Evolutionary conservation across 2,888 invertebrate species (phyloP).

Genomic region (Trachelus troglodyta): DNA sequence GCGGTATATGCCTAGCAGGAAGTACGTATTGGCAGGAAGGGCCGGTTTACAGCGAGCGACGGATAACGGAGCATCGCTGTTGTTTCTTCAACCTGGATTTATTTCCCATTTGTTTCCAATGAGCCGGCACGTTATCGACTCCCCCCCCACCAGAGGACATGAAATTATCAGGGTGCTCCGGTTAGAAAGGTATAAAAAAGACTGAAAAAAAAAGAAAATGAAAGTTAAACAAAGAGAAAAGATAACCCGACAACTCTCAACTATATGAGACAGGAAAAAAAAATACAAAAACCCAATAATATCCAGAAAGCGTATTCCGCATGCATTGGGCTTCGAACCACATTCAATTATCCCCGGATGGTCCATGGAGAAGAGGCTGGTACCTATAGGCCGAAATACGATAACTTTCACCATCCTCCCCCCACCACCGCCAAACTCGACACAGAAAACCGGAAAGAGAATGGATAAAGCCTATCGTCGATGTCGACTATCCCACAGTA

Average conservation of each 20-base stretch:
- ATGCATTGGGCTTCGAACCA: neutral
- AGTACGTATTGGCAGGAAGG: neutral
- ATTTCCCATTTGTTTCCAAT: neutral
- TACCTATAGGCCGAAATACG: neutral
- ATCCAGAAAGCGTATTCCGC: neutral
- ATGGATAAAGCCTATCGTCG: neutral
- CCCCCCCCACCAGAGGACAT: neutral
- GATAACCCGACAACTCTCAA: neutral
- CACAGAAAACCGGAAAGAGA: neutral
- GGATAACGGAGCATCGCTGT: neutral
- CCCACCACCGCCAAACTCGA: neutral
- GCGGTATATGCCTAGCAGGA: neutral
- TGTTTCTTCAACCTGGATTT: neutral
- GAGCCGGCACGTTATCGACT: neutral
- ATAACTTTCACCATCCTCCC: neutral
- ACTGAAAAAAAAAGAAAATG: neutral
- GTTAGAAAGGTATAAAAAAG: neutral
- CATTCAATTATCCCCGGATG: constrained; percentile 23
- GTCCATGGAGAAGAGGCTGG: neutral
- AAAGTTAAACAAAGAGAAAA: neutral
- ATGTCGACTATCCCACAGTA: neutral
- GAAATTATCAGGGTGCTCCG: neutral
- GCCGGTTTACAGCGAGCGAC: neutral
- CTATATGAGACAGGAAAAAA: neutral
- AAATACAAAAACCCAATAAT: neutral